Conservation (phyloP, 2,113 vertebrate species). For the Saccopteryx bilineata region DNA sequence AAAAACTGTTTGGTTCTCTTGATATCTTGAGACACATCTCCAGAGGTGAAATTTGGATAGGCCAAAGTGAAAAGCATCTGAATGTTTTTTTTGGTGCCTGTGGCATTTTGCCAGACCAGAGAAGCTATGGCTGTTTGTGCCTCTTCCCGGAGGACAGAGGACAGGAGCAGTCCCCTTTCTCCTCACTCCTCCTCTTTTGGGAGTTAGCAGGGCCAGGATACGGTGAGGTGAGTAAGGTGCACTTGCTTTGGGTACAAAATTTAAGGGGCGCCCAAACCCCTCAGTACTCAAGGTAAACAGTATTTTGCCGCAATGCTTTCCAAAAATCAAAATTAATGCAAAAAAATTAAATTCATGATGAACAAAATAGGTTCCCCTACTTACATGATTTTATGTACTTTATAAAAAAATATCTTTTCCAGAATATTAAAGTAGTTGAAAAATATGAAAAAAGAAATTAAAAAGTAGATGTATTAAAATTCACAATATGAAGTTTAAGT, state of each 20-base stretch:
- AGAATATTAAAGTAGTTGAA: background rate
- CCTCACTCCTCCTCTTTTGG: background rate
- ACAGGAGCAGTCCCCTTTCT: background rate
- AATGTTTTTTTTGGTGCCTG: background rate
- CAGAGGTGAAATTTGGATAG: background rate
- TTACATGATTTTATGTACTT: background rate
- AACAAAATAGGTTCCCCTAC: background rate
- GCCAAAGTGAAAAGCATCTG: background rate
- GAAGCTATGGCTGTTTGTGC: no score
- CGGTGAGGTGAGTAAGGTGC: background rate
- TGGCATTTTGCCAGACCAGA: background rate
- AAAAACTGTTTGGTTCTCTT: no score
- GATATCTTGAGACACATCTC: background rate
- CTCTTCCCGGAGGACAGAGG: background rate
- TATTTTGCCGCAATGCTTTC: background rate
- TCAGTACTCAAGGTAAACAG: background rate
- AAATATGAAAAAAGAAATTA: background rate
- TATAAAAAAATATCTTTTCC: background rate
- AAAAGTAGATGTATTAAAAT: slow-evolving; percentile 26
- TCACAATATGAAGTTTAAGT: background rate
- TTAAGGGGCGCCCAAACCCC: background rate
- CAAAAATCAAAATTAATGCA: slow-evolving; percentile 24
- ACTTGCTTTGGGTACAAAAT: background rate
- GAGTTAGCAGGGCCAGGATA: no score
- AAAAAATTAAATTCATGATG: background rate